Base-by-base conservation (phyloP, 1,140 invertebrate species). In the Physella acuta region DNA sequence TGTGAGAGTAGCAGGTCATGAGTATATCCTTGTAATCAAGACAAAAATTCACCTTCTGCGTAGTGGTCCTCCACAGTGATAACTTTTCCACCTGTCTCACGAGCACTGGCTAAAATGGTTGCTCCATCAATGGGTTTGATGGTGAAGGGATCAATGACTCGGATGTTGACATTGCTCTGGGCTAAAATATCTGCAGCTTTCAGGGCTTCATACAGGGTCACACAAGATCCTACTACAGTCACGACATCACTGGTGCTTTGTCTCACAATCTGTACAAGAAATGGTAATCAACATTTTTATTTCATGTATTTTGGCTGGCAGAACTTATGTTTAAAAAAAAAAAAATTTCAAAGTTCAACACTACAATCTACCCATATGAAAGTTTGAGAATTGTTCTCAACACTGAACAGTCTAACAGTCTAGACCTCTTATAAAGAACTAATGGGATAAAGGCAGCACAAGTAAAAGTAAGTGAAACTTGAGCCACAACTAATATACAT, bases 41-140 rank as follows among this genome's bases (percentile, higher is more conserved):
- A n/a, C n/a, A n/a, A 34, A 44, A 11, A 63, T 73, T 58, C 75
- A 93, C 92, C 94, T 86, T 94, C 91, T 55, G 91, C 88, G 82
- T 99, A 99, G 86, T 99, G 97, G 86, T 99, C 97, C 83, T 99
- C 97, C 4, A 98, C 94, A 34, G 95, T 95, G 53, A 99, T 78
- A 44, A 99, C 89, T 31, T 89, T 88, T 0, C 94, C 94, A 39
- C 91, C 92, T 70, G 89, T 91, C 59, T 91, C 90, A 59, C 89
- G 88, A 16, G 95, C 95, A 82, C 95, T 90, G 56, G 88, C 86
- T 53, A 93, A 85, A 36, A 99, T 90, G 0, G 90, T 87, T 1
- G 88, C 88, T 55, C 87, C 88, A 85, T 99, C 97, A 53, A 99
- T 86, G 0, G 97, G 97, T 86, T 99, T 98, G 62, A 99, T 88